Evolutionary conservation across 2,888 invertebrate genomes (phyloP).

Genomic region (Pollenia amentaria): DNA sequence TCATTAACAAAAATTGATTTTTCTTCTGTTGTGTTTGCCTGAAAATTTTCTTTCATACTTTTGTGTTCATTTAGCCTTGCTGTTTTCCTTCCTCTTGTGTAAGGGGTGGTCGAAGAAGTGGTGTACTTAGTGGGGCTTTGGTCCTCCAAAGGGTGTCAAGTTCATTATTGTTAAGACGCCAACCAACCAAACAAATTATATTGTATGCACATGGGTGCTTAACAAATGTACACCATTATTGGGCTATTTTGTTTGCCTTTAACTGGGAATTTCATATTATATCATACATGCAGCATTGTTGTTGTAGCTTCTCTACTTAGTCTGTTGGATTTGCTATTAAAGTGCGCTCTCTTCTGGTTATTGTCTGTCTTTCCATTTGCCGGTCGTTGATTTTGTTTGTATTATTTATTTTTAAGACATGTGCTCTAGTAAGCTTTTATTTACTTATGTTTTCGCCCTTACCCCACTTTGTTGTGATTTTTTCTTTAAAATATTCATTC

Average conservation of each 20-base stretch:
- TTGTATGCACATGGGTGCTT: conserved; percentile 42
- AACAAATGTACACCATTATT: conserved; percentile 40
- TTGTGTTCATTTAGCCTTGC: conserved; percentile 63
- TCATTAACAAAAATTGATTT: conserved; percentile 71
- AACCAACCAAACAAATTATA: conserved; percentile 2
- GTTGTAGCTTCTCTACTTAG: conserved; percentile 27
- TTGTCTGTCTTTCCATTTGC: conserved; percentile 40
- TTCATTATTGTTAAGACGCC: conserved; percentile 51
- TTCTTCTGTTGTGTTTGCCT: conserved; percentile 55
- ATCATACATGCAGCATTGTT: neutral
- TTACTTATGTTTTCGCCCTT: conserved; percentile 25
- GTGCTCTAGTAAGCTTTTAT: conserved; percentile 32
- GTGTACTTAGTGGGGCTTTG: neutral
- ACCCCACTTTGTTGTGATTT: neutral
- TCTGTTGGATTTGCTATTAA: conserved; percentile 12
- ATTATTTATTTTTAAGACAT: conserved; percentile 36
- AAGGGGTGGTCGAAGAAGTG: conserved; percentile 9
- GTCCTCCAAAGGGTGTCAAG: conserved; percentile 67
- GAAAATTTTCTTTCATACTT: conserved; percentile 36
- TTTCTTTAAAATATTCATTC: neutral
- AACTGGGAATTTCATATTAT: conserved; percentile 52
- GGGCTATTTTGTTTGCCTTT: conserved; percentile 18
- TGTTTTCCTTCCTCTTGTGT: conserved; percentile 37
- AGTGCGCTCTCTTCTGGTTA: conserved; percentile 20
- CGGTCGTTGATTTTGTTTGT: conserved; percentile 65